Evolutionary conservation across 1,140 invertebrate genomes (phyloP).

Genomic region (Zaprionus taronus): DNA sequence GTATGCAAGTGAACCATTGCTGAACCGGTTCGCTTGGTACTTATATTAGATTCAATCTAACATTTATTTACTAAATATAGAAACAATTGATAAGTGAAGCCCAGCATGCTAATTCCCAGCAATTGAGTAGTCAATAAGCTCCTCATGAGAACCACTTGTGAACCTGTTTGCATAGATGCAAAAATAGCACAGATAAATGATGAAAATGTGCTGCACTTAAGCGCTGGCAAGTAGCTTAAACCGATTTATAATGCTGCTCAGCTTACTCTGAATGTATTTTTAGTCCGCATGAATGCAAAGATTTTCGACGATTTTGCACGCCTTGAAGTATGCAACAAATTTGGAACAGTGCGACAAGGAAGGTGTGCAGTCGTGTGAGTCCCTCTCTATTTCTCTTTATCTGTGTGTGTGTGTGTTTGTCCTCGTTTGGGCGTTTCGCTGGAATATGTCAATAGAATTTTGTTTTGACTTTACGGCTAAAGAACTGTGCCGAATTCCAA

Average conservation of each 20-base stretch:
- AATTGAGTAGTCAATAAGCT: not conserved
- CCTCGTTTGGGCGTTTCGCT: not conserved
- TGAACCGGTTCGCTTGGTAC: not conserved
- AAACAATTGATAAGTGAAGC: not conserved
- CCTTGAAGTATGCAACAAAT: not conserved
- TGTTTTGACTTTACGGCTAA: conserved; percentile 4
- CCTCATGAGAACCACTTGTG: not conserved
- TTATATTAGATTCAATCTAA: not conserved
- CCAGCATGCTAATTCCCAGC: not conserved
- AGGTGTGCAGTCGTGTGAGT: not conserved
- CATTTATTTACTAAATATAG: not conserved
- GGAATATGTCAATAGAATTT: conserved; percentile 21
- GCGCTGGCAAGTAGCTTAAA: not conserved
- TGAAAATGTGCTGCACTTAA: not conserved
- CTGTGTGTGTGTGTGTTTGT: not conserved
- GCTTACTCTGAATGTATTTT: not conserved
- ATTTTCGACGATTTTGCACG: conserved; percentile 1
- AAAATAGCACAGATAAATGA: not conserved
- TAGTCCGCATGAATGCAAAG: not conserved
- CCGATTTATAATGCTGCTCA: conserved; percentile 6
- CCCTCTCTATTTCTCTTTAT: not conserved
- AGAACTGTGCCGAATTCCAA: conserved; percentile 14
- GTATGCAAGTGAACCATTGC: not conserved
- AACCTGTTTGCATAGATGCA: not conserved
- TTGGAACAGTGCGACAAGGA: not conserved